Conservation (phyloP, 2,888 invertebrate genomes). For the Galeruca laticollis region DNA sequence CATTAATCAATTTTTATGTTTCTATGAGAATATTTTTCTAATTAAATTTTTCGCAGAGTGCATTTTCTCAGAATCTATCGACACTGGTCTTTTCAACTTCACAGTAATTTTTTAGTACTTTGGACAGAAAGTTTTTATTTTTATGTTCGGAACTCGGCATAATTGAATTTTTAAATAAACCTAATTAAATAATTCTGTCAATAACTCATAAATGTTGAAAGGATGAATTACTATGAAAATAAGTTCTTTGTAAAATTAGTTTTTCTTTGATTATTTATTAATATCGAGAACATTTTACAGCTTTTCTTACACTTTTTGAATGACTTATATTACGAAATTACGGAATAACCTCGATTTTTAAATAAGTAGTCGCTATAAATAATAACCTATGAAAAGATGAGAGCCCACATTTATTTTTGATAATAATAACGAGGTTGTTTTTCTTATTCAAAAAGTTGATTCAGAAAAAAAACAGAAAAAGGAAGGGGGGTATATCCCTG, state of each 20-base stretch:
- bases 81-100: conserved; percentile 36
- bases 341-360: no score
- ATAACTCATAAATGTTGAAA: not conserved
- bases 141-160: not conserved
- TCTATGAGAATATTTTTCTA: conserved; percentile 64
- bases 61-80: conserved; percentile 43
- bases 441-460: no score
- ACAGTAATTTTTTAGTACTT: conserved; percentile 11
- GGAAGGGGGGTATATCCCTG: no score
- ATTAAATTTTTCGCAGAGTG: conserved; percentile 60
- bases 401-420: no score
- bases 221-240: not conserved
- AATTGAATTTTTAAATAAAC: conserved; percentile 1
- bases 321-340: no score
- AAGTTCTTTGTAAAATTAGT: not conserved
- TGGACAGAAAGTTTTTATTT: conserved; percentile 2
- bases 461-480: no score
- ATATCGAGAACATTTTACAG: not conserved
- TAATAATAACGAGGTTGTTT: no score
- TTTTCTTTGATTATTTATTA: not conserved
- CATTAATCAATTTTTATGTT: conserved; percentile 67
- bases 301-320: no score
- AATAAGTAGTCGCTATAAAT: no score
- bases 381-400: no score
- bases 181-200: not conserved